These are phyloP conservation scores for Grus americana DNA, from an alignment of 2,113 vertebrate species.

Conservation along the genomic window DNA sequence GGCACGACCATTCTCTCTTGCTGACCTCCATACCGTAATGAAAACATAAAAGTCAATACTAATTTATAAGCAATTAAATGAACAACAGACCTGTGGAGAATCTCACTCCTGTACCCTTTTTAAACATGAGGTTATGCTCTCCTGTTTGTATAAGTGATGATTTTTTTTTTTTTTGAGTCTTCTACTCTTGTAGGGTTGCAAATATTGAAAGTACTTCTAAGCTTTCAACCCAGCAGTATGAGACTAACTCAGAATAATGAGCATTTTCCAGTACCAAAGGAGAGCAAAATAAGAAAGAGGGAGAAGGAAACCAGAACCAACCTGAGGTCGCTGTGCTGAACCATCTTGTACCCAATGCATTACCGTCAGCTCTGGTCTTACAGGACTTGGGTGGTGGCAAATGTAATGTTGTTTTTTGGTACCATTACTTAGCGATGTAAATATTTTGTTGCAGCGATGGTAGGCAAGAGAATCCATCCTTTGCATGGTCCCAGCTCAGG, in stretches of 20 bases:
- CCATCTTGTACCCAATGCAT: neutral
- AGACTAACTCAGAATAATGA: neutral
- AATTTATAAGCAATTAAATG: neutral
- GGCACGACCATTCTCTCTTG: neutral
- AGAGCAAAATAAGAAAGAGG: neutral
- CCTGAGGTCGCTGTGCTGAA: accelerated
- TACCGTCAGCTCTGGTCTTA: neutral
- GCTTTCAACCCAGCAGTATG: neutral
- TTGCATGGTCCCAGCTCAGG: neutral
- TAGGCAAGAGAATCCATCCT: neutral
- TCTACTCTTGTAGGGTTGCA: neutral
- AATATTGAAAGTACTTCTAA: neutral
- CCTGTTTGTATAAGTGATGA: neutral
- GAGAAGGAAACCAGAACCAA: neutral
- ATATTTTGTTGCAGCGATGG: neutral
- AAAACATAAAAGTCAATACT: neutral
- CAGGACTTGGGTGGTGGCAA: neutral
- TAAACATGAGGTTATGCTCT: neutral
- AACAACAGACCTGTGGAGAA: neutral
- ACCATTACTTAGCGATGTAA: neutral
- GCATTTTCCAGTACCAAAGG: neutral
- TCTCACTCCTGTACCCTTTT: neutral
- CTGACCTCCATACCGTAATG: neutral
- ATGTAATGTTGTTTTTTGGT: neutral
- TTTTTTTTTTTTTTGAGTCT: neutral